Base-by-base conservation (phyloP, 2,113 vertebrate genomes). In the Manacus vitellinus region DNA sequence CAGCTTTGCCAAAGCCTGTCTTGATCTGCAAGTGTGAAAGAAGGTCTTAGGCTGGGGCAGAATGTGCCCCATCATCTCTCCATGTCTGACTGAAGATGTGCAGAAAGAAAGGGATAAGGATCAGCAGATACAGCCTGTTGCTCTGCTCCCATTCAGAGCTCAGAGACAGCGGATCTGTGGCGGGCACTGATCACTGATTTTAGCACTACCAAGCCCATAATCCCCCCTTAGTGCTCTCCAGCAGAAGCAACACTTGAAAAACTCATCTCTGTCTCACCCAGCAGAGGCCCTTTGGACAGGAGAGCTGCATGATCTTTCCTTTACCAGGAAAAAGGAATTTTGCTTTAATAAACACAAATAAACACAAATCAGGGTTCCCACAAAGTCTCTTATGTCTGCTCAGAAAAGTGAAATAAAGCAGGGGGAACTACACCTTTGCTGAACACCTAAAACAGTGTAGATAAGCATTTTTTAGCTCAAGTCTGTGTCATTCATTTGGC, bases 81-180 rank as follows among this genome's bases (percentile, higher is more conserved):
- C 58, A 43, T 80, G 59, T 83, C 88, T 84, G 35, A 21, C 39
- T 46, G 67, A 44, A 35, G 43, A 91, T 24, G 65, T 83, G 74
- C 58, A 49, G 85, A 88, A 80, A 92, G 80, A 85, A 94, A 71
- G 47, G 86, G 66, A 35, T 28, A 51, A 85, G 85, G 75, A 95
- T 96, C 67, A 95, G 71, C 78, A 90, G 67, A 83, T 8, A 27
- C 37, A 88, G 89, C 74, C 74, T 35, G 52, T 27, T 58, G 68
- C 58, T 88, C 62, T 37, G 23, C 78, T 93, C 37, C 71, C 67
- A 51, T 83, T 89, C 81, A 80, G 55, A n/a, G 23, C 54, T 77
- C 47, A 18, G 78, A 49, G 49, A 8, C 30, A 80, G 59, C 0
- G 0, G 51, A 56, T 33, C 58, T 21, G 35, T 22, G 49, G 14